Evolutionary conservation across 2,113 vertebrate genomes (phyloP).

Genomic region (Pseudopipra pipra): DNA sequence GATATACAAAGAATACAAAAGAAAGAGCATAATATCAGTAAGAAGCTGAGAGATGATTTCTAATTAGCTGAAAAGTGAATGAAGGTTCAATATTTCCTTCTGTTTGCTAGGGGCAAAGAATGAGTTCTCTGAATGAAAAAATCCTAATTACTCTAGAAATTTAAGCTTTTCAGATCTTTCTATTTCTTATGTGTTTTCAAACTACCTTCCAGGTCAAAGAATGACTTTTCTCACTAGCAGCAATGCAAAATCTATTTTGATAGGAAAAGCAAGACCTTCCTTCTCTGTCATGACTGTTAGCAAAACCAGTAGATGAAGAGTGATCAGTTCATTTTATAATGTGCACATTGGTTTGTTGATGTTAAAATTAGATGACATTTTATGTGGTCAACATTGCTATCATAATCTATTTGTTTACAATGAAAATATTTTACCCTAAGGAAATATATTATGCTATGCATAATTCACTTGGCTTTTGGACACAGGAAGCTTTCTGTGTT

Average conservation of each 20-base stretch:
- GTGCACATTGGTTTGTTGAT: background rate
- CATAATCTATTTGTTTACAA: background rate
- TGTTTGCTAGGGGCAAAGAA: background rate
- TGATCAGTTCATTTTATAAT: background rate
- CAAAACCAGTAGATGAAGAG: background rate
- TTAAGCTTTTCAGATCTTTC: background rate
- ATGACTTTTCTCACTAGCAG: background rate
- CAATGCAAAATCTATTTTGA: background rate
- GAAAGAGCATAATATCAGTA: background rate
- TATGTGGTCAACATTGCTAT: background rate
- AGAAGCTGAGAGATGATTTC: background rate
- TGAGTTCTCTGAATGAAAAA: background rate
- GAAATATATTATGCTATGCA: background rate
- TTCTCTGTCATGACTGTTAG: background rate
- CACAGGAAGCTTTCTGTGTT: background rate
- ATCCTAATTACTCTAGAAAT: background rate
- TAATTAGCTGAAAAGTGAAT: slow-evolving; percentile 2
- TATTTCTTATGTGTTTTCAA: background rate
- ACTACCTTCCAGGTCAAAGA: background rate
- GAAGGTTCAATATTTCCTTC: background rate
- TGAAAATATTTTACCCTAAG: background rate
- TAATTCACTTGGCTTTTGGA: background rate
- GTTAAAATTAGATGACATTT: background rate
- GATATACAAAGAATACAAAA: background rate
- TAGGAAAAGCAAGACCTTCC: background rate